Conservation (phyloP, 1,140 invertebrate species). For the Potamilus streckersoni region DNA sequence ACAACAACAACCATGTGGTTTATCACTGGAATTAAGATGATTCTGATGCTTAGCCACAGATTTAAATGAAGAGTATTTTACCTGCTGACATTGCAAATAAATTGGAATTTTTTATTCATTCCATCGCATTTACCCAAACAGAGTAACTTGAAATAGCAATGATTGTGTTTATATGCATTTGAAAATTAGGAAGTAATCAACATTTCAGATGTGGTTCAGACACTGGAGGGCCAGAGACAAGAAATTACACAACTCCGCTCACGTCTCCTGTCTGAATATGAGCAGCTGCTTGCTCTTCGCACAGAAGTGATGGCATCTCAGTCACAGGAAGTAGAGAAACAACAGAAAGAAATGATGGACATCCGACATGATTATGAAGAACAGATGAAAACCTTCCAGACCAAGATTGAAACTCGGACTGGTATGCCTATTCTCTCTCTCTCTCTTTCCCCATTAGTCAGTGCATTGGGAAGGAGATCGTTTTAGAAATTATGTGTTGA, state of each 20-base stretch:
- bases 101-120: no score
- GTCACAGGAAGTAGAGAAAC: constrained; percentile 41
- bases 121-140: no score
- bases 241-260: constrained; percentile 48
- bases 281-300: constrained; percentile 40
- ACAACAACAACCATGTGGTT: no score
- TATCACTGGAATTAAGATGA: no score
- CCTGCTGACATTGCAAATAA: no score
- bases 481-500: no score
- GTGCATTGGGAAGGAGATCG: no score
- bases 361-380: constrained; percentile 49
- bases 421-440: constrained; percentile 18
- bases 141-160: no score
- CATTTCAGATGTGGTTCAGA: constrained; percentile 43
- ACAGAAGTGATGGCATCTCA: constrained; percentile 42
- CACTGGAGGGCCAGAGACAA: constrained; percentile 48
- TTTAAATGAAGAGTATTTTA: no score
- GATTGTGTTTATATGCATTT: no score
- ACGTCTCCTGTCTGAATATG: constrained; percentile 48
- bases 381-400: constrained; percentile 42
- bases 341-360: constrained; percentile 50
- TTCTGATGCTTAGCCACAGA: no score
- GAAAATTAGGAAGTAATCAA: no score
- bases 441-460: not conserved
- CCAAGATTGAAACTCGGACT: constrained; percentile 30